phyloP scores from a whole-genome alignment of 2,797 vertebrate species.

The Hylomyscus alleni region DNA sequence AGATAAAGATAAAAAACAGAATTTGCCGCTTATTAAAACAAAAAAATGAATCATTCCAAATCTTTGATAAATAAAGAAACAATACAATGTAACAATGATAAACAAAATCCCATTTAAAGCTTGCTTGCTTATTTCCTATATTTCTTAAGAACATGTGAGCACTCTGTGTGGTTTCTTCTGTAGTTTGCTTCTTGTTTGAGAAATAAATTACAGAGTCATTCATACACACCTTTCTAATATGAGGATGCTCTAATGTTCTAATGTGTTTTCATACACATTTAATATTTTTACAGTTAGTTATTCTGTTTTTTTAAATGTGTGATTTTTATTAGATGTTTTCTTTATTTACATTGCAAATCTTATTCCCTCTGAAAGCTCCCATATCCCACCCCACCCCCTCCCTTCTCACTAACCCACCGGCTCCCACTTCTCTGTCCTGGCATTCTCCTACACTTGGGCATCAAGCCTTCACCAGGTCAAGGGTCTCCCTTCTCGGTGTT shows the following conservation, averaged over 20 bases:
- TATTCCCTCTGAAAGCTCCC: no score
- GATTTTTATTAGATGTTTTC: no score
- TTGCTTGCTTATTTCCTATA: constrained; percentile 65
- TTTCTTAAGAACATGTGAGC: constrained; percentile 67
- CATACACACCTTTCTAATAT: not conserved
- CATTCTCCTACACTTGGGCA: no score
- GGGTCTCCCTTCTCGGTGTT: no score
- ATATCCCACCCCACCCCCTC: no score
- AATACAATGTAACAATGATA: not conserved
- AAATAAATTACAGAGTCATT: constrained; percentile 77
- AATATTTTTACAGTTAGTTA: not conserved
- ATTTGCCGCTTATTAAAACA: constrained; percentile 70
- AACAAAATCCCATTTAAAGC: constrained; percentile 65
- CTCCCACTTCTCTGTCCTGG: no score
- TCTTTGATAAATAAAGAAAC: constrained; percentile 59
- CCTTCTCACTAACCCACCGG: no score
- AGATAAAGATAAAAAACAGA: not conserved
- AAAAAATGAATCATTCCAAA: not conserved
- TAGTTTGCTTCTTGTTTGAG: constrained; percentile 73
- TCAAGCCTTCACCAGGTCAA: no score
- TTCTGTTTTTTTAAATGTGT: not conserved
- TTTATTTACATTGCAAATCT: no score
- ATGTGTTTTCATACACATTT: not conserved
- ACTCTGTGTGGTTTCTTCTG: constrained; percentile 61
- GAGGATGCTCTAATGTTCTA: not conserved